A percentile compares a stretch with the other conserved stretches of the same genome.
These are phyloP conservation scores for Stenodera caucasica DNA, from an alignment of 2,888 invertebrate species.

Conservation along the genomic window DNA sequence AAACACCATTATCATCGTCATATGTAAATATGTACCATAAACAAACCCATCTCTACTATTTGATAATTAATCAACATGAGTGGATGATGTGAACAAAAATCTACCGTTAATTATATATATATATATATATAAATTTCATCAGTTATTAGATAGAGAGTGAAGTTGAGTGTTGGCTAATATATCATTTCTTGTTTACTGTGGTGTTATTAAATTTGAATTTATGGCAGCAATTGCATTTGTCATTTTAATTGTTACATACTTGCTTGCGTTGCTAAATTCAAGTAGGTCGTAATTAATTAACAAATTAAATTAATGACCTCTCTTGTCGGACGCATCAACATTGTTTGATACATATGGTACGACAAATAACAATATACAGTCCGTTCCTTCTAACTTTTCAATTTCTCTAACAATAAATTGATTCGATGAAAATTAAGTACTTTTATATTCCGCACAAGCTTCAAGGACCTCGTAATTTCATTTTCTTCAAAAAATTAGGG, in stretches of 20 bases:
- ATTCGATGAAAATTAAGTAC: too few relatives aligned
- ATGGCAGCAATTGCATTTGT: conserved; percentile 51
- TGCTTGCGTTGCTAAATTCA: conserved; percentile 47
- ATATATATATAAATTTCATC: conserved; percentile 35
- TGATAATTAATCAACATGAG: conserved; percentile 36
- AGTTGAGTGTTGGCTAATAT: conserved; percentile 33
- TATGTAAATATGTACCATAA: background rate
- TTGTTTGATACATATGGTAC: conserved; percentile 28
- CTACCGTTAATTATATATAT: conserved; percentile 17
- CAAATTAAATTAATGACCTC: conserved; percentile 48
- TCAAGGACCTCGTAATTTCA: too few relatives aligned
- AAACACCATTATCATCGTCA: conserved; percentile 8
- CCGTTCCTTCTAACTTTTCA: too few relatives aligned
- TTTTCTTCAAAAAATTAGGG: too few relatives aligned
- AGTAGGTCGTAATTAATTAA: conserved; percentile 49
- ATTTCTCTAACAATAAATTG: too few relatives aligned
- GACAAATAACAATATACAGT: background rate
- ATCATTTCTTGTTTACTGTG: conserved; percentile 45
- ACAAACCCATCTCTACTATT: conserved; percentile 13
- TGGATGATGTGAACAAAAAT: conserved; percentile 31
- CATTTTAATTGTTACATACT: conserved; percentile 52
- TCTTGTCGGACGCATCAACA: conserved; percentile 36
- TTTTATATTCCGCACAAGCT: too few relatives aligned
- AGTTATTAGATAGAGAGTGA: conserved; percentile 35
- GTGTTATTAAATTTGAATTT: conserved; percentile 51